Conservation (phyloP, 2,113 vertebrate genomes). For the Bubo scandiacus region DNA sequence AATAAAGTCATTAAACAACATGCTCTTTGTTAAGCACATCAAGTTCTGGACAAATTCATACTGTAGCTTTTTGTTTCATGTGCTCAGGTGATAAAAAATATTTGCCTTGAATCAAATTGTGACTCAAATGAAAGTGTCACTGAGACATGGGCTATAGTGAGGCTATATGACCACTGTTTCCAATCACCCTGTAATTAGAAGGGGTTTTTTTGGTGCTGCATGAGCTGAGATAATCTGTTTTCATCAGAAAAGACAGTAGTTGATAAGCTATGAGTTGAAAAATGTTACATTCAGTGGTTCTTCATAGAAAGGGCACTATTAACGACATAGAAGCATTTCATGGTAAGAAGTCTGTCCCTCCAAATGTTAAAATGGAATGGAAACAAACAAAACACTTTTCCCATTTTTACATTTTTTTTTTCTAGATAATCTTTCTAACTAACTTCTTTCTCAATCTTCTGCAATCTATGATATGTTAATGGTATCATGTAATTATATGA, state of each 20-base stretch:
- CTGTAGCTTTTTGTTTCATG: constrained; percentile 15
- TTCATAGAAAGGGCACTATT: background rate
- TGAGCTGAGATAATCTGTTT: background rate
- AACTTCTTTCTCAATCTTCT: background rate
- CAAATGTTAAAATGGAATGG: background rate
- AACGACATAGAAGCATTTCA: background rate
- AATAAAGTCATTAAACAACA: constrained; percentile 59
- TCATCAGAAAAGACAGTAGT: background rate
- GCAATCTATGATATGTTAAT: background rate
- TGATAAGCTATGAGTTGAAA: background rate
- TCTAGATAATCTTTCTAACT: background rate
- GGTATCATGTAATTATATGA: background rate
- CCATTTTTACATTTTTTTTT: background rate
- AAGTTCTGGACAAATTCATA: constrained; percentile 40
- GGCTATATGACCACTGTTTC: background rate
- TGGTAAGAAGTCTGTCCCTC: background rate
- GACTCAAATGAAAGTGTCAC: constrained; percentile 39
- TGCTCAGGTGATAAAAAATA: constrained; percentile 42
- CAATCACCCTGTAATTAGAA: background rate
- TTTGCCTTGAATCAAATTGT: background rate
- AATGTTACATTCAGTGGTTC: background rate
- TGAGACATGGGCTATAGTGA: background rate
- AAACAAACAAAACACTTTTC: background rate
- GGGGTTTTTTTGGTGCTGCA: background rate
- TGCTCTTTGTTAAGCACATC: constrained; percentile 50